Percentiles rank a stretch among this genome's conserved stretches.
These are phyloP conservation scores for Porphyrio hochstetteri DNA, from an alignment of 2,113 vertebrate species.

Conservation along the genomic window DNA sequence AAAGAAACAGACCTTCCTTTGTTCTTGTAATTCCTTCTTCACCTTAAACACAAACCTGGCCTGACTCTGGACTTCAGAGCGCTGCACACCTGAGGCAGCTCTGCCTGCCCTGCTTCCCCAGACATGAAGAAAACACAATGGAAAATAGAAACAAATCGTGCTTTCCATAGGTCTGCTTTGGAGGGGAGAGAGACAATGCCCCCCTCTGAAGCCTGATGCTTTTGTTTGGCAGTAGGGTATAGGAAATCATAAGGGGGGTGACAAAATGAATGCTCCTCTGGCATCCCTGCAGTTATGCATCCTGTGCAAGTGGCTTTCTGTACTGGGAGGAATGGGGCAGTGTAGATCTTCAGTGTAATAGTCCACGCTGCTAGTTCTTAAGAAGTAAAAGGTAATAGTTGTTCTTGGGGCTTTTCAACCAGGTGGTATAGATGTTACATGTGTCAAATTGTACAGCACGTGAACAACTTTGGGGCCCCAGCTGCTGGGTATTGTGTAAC, in stretches of 20 bases:
- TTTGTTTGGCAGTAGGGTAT: neutral
- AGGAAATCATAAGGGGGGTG: neutral
- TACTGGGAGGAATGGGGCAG: neutral
- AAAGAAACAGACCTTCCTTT: neutral
- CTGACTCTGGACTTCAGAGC: neutral
- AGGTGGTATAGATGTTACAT: neutral
- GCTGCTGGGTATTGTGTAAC: neutral
- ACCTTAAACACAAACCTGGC: neutral
- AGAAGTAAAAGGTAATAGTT: neutral
- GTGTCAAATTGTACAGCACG: neutral
- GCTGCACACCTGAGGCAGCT: neutral
- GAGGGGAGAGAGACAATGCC: neutral
- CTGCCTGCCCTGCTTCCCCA: neutral
- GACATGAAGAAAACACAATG: neutral
- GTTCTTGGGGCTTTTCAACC: neutral
- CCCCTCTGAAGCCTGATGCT: neutral
- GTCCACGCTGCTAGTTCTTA: neutral
- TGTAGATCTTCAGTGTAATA: neutral
- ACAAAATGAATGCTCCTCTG: neutral
- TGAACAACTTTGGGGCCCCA: accelerated
- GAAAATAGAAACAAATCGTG: too few species aligned
- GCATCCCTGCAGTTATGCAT: neutral
- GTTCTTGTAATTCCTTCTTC: neutral
- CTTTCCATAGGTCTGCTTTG: neutral
- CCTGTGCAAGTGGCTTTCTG: neutral